phyloP scores from a whole-genome alignment of 1,140 invertebrate species.

The Lamellibrachia luymesi region DNA sequence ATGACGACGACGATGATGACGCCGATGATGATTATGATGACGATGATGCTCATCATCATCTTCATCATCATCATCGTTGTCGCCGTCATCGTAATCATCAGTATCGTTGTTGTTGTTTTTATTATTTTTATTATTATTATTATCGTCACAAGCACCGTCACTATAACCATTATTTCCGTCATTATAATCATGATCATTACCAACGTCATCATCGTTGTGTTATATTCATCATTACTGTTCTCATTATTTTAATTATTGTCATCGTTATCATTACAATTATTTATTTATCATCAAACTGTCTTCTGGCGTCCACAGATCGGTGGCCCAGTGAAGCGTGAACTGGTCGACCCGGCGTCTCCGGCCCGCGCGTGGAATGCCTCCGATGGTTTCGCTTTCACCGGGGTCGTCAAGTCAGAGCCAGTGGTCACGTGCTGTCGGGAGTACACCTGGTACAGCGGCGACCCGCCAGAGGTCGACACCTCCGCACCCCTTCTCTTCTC shows the following conservation, averaged over 20 bases:
- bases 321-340: not conserved
- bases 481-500: not conserved
- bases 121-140: not conserved
- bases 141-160: not conserved
- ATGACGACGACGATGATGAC: too few species aligned
- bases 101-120: too few species aligned
- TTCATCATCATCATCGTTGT: too few species aligned
- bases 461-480: not conserved
- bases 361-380: not conserved
- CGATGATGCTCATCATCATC: too few species aligned
- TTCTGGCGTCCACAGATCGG: not conserved
- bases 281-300: not conserved
- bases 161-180: too few species aligned
- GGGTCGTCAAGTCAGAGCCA: not conserved
- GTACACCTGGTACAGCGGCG: not conserved
- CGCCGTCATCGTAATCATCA: too few species aligned
- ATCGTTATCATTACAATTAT: not conserved
- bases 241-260: not conserved
- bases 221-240: not conserved
- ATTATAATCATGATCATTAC: too few species aligned
- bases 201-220: not conserved
- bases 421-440: not conserved
- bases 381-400: not conserved
- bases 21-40: too few species aligned
- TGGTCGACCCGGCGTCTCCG: not conserved